phyloP scores from a whole-genome alignment of 2,797 vertebrate genomes.

The Heteromormyrus szaboi region DNA sequence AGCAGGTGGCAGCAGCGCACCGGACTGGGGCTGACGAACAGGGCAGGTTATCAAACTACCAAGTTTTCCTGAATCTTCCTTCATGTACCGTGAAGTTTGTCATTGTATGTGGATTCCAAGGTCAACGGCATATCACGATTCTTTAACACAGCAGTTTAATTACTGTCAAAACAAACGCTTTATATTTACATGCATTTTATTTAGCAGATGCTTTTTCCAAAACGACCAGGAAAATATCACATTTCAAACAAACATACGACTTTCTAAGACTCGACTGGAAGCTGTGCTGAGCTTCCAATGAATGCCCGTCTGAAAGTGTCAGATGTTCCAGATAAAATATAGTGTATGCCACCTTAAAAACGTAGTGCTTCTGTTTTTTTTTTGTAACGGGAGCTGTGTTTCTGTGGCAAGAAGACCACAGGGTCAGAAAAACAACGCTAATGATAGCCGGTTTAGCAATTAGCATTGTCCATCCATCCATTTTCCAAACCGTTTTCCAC shows the following conservation, averaged over 20 bases:
- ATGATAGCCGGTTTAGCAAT: not conserved
- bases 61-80: not conserved
- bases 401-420: not conserved
- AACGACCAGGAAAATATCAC: not conserved
- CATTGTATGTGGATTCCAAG: not conserved
- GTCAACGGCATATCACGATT: not conserved
- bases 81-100: not conserved
- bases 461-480: not conserved
- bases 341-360: not conserved
- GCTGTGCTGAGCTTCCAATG: not conserved
- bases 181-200: not conserved
- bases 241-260: not conserved
- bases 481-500: not conserved
- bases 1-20: conserved; percentile 1
- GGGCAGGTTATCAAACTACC: not conserved
- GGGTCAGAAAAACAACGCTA: not conserved
- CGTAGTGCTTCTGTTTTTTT: not conserved
- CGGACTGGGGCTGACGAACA: not conserved
- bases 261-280: not conserved
- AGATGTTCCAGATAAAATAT: not conserved
- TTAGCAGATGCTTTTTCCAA: not conserved
- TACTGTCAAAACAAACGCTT: not conserved
- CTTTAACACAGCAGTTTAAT: not conserved
- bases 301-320: not conserved
- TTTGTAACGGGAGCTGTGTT: not conserved